phyloP scores from a whole-genome alignment of 2,888 invertebrate genomes.

The Cheilosia scutellata region DNA sequence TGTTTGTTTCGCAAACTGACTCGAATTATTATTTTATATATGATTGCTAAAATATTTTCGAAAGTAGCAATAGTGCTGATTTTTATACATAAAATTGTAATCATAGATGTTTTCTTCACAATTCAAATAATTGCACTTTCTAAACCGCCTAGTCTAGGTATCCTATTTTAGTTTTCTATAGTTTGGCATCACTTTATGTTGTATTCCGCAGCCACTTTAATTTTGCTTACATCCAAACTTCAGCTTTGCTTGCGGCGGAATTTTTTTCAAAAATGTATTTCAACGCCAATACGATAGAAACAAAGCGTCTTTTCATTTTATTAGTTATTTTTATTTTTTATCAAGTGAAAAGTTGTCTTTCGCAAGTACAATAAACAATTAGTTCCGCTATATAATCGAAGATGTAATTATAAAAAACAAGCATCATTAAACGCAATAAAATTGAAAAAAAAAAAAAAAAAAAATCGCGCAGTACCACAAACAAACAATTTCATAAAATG shows the following conservation, averaged over 20 bases:
- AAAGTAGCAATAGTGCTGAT: too few relatives aligned
- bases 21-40: too few relatives aligned
- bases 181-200: slow-evolving; percentile 49
- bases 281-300: slow-evolving; percentile 53
- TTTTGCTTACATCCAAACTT: slow-evolving; percentile 42
- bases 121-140: too few relatives aligned
- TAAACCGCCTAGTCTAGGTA: too few relatives aligned
- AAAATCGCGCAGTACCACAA: neutral
- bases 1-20: too few relatives aligned
- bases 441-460: neutral
- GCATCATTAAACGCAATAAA: neutral
- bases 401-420: neutral
- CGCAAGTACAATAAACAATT: neutral
- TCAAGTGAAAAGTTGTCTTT: neutral
- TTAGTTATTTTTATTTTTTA: neutral
- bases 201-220: neutral
- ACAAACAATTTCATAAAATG: slow-evolving; percentile 77
- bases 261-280: slow-evolving; percentile 68
- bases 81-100: too few relatives aligned
- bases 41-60: too few relatives aligned
- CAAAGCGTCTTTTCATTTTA: slow-evolving; percentile 27
- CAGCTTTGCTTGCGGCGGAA: slow-evolving; percentile 53
- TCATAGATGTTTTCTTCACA: too few relatives aligned
- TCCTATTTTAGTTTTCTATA: neutral
- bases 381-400: neutral